Conservation (phyloP, 1,140 invertebrate species). For the Hormaphis cornu region DNA sequence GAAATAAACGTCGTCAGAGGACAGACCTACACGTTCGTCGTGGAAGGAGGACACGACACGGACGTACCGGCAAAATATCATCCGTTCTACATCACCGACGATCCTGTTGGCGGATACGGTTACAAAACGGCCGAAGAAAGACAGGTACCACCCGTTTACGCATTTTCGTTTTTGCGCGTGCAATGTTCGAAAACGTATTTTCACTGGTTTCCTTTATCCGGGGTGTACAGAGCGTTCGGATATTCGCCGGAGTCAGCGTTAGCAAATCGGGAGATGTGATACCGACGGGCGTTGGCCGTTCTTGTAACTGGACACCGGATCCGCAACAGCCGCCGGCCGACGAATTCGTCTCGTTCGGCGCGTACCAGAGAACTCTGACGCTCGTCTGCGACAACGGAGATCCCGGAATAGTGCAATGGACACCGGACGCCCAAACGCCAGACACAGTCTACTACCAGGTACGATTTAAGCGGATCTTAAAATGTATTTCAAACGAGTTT, state of each 20-base stretch:
- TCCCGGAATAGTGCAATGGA: conserved; percentile 78
- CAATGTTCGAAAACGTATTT: neutral
- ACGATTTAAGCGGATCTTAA: too few relatives aligned
- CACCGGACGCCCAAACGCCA: conserved; percentile 73
- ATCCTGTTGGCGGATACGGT: conserved; percentile 78
- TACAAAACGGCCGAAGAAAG: conserved; percentile 75
- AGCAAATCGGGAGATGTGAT: conserved; percentile 54
- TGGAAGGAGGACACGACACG: conserved; percentile 74
- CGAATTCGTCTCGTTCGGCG: conserved; percentile 74
- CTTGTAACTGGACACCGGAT: conserved; percentile 79
- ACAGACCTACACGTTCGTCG: conserved; percentile 79
- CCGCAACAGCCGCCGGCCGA: conserved; percentile 59
- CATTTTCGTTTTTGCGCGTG: neutral
- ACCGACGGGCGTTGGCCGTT: conserved; percentile 64
- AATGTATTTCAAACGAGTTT: conserved; percentile 36
- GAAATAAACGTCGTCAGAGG: conserved; percentile 86
- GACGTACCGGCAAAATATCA: conserved; percentile 74
- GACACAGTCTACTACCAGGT: conserved; percentile 89
- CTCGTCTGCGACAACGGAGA: conserved; percentile 73
- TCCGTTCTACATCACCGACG: conserved; percentile 92
- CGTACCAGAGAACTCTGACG: conserved; percentile 73
- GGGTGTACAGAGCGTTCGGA: conserved; percentile 55
- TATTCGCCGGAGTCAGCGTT: conserved; percentile 67
- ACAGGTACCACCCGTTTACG: conserved; percentile 54
- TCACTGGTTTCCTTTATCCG: too few relatives aligned